These are phyloP conservation scores for Nymphalis io DNA, from an alignment of 1,140 invertebrate genomes.

Conservation along the genomic window DNA sequence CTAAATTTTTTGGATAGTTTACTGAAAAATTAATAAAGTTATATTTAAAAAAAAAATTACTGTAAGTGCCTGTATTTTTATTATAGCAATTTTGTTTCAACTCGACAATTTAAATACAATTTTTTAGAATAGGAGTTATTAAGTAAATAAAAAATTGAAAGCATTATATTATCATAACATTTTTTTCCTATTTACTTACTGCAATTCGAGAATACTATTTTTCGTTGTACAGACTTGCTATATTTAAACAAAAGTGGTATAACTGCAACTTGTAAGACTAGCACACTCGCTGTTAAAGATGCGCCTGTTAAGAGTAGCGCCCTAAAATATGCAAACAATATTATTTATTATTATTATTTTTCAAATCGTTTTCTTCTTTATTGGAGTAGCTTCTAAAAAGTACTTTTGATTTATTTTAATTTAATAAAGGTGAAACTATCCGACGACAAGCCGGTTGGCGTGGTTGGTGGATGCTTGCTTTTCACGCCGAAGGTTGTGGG, in stretches of 20 bases:
- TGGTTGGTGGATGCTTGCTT: no score
- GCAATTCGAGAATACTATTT: slow-evolving; percentile 69
- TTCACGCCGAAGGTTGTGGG: no score
- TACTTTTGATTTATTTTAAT: no score
- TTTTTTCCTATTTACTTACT: slow-evolving; percentile 47
- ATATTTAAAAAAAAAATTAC: background rate
- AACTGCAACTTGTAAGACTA: slow-evolving; percentile 59
- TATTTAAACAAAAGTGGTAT: slow-evolving; percentile 62
- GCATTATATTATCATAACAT: background rate
- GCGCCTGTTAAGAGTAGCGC: slow-evolving; percentile 54
- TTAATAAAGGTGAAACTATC: no score
- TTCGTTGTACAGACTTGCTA: slow-evolving; percentile 62
- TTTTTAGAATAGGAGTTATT: background rate
- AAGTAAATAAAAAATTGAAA: background rate
- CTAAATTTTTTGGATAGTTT: slow-evolving; percentile 63
- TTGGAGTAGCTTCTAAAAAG: no score
- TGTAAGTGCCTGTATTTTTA: background rate
- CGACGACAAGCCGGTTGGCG: no score
- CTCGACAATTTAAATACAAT: background rate
- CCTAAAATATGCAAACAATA: slow-evolving; percentile 34
- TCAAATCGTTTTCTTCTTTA: no score
- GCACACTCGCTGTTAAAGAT: slow-evolving; percentile 57
- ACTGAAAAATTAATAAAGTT: slow-evolving; percentile 49
- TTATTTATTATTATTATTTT: no score
- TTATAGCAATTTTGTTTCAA: background rate